Base-by-base conservation (phyloP, 2,888 invertebrate species). In the Bellardia bayeri region DNA sequence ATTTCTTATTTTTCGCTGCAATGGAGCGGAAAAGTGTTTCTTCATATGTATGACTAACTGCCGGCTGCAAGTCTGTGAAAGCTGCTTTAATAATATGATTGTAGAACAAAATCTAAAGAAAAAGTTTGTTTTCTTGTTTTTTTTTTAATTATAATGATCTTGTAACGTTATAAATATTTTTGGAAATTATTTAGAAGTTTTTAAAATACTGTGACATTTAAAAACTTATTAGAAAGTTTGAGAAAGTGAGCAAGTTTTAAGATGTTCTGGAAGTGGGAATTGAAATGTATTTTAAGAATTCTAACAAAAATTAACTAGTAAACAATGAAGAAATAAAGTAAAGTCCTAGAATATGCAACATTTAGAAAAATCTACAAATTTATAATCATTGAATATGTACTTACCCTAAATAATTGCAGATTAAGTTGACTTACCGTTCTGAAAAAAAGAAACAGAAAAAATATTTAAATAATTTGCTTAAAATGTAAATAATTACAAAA, bases 1-100 rank as follows among this genome's bases (percentile, higher is more conserved):
- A 64, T 87, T 87, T 85, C 87, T 87, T 84, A 89, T 85, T 84
- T 82, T 85, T 84, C 74, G 78, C 84, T 82, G 80, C 66, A 86
- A 74, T 88, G 82, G 84, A 86, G 89, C 89, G 89, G 63, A 85
- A 80, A 82, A 84, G 76, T 80, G 80, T 81, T 85, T 81, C 80
- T 75, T 85, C 80, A 80, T 45, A 80, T 75, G 80, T 85, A 75
- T 85, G 75, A 85, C 80, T 85, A 81, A 81, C 69, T 71, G 80
- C 69, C 68, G 74, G 79, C 71, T 84, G 63, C 54, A 63, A 33
- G 63, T 71, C 76, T 71, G 42, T 58, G 54, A 74, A 68, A 63
- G 74, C n/a, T 40, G 40, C 45, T 79, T 79, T 68, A 74, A 85
- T 16, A 79, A 72, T 75, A 64, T 86, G 37, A 76, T 72, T 82